Conservation (phyloP, 2,888 invertebrate genomes). For the Calliphora vomitoria region DNA sequence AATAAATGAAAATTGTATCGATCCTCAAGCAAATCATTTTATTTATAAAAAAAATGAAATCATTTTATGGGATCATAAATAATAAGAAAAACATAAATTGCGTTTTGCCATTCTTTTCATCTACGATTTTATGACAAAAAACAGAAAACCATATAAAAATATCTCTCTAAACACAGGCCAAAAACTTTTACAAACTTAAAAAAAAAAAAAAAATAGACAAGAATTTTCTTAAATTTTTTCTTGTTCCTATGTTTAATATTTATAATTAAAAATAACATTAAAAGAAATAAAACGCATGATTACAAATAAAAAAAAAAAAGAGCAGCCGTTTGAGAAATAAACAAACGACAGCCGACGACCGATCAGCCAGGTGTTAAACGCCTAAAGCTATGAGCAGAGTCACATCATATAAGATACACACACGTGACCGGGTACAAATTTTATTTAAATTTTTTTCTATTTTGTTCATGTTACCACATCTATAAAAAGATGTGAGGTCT, state of each 20-base stretch:
- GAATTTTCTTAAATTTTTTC: neutral
- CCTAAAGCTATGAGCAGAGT: neutral
- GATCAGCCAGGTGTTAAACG: slow-evolving; percentile 55
- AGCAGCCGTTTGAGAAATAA: neutral
- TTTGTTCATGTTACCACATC: neutral
- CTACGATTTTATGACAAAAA: slow-evolving; percentile 25
- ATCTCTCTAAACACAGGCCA: neutral
- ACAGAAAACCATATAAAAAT: slow-evolving; percentile 1
- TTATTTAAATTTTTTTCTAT: slow-evolving; percentile 1
- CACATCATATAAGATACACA: slow-evolving; percentile 22
- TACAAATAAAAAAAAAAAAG: neutral
- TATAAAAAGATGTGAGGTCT: slow-evolving; percentile 40
- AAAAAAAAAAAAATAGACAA: neutral
- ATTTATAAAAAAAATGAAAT: slow-evolving; percentile 18
- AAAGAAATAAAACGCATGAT: slow-evolving; percentile 54
- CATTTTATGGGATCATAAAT: slow-evolving; percentile 60
- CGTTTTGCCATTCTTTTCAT: slow-evolving; percentile 44
- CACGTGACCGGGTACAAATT: slow-evolving; percentile 45
- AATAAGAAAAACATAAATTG: slow-evolving; percentile 47
- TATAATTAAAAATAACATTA: slow-evolving; percentile 21
- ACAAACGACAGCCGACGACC: neutral
- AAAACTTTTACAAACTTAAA: neutral
- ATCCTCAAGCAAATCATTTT: slow-evolving; percentile 8
- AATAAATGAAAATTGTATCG: slow-evolving; percentile 13
- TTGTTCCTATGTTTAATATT: neutral